A percentile compares a stretch with the other conserved stretches of the same genome.
Evolutionary conservation across 2,888 invertebrate species (phyloP).

Genomic region (Acronicta aceris): DNA sequence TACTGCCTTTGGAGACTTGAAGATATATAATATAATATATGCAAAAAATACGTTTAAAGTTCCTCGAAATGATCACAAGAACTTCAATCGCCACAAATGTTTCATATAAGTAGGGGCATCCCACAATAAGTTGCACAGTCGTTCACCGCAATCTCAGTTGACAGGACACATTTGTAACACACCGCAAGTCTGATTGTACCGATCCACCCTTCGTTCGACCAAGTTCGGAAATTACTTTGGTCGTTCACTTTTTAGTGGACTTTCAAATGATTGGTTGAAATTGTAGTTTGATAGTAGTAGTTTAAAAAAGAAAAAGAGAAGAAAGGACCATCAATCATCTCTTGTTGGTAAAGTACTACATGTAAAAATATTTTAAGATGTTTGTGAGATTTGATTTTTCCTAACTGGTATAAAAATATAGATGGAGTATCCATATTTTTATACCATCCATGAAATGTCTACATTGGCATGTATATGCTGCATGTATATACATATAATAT

Average conservation of each 20-base stretch:
- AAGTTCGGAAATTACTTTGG: conserved; percentile 33
- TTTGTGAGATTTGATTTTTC: too few relatives aligned
- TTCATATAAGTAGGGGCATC: conserved; percentile 34
- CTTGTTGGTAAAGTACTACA: too few relatives aligned
- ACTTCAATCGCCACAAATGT: conserved; percentile 27
- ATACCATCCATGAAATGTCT: too few relatives aligned
- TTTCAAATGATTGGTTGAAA: not conserved
- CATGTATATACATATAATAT: too few relatives aligned
- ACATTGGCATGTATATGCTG: too few relatives aligned
- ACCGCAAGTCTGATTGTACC: conserved; percentile 36
- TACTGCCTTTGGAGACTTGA: too few relatives aligned
- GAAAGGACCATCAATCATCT: too few relatives aligned
- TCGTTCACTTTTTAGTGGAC: not conserved
- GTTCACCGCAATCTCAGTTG: conserved; percentile 25
- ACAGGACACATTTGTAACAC: conserved; percentile 35
- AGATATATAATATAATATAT: too few relatives aligned
- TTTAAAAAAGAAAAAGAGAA: not conserved
- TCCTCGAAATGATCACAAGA: not conserved
- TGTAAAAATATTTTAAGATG: too few relatives aligned
- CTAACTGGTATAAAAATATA: too few relatives aligned
- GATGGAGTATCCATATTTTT: too few relatives aligned
- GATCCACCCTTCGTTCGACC: conserved; percentile 10
- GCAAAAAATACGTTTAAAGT: too few relatives aligned
- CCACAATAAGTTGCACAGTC: conserved; percentile 35
- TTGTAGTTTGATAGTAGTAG: not conserved